phyloP scores from a whole-genome alignment of 2,113 vertebrate genomes.

The Pollimyrus isidori region DNA sequence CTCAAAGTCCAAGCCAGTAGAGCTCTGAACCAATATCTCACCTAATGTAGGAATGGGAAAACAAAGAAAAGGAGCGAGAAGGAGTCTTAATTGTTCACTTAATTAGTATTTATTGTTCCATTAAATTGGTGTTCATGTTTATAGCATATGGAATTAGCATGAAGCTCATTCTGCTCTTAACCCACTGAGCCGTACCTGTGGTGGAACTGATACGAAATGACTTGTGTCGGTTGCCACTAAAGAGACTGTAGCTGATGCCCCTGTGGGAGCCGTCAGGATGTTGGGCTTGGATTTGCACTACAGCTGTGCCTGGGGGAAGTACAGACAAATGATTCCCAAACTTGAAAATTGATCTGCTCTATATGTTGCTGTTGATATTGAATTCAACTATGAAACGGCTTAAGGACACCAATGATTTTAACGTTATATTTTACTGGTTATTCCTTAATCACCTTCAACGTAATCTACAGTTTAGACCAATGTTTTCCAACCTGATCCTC shows the following conservation, averaged over 20 bases:
- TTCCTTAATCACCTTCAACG: background rate
- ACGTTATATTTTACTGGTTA: background rate
- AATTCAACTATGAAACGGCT: background rate
- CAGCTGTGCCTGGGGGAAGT: constrained; percentile 67
- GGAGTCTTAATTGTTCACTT: background rate
- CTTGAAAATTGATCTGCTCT: background rate
- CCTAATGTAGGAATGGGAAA: constrained; percentile 52
- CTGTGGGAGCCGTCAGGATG: constrained; percentile 68
- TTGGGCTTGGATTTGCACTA: constrained; percentile 69
- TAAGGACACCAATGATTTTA: background rate
- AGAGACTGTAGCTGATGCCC: constrained; percentile 85
- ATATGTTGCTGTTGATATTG: background rate
- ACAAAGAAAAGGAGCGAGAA: background rate
- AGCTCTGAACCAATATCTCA: constrained; percentile 74
- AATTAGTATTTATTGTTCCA: background rate
- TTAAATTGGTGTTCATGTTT: background rate
- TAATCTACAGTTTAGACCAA: background rate
- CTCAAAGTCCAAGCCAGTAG: constrained; percentile 82
- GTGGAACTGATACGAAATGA: constrained; percentile 76
- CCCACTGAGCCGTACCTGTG: constrained; percentile 63
- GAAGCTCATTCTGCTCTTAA: background rate
- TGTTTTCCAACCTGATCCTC: background rate
- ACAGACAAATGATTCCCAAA: background rate
- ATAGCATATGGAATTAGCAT: background rate
- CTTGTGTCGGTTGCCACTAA: constrained; percentile 82